Percentiles rank a stretch among this genome's conserved stretches.
Evolutionary conservation across 2,113 vertebrate genomes (phyloP).

Genomic region (Puffinus mauretanicus): DNA sequence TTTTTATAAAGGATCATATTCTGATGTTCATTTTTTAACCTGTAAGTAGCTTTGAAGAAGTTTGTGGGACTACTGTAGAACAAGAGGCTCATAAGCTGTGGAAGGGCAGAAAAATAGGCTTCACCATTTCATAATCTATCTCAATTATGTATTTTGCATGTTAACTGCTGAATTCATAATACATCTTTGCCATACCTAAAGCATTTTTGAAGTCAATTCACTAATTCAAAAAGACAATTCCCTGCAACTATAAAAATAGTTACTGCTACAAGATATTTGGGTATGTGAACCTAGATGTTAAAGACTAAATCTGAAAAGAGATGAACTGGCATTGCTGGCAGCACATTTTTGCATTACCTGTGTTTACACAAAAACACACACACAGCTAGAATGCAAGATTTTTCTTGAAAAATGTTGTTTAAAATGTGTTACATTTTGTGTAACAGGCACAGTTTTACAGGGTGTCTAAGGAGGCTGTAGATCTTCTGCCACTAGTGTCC

Average conservation of each 20-base stretch:
- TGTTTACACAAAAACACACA: neutral
- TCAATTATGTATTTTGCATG: neutral
- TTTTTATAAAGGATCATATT: neutral
- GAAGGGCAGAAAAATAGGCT: neutral
- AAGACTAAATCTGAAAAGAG: neutral
- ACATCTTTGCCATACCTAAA: neutral
- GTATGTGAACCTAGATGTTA: neutral
- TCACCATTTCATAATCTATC: neutral
- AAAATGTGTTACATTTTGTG: neutral
- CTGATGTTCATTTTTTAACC: neutral
- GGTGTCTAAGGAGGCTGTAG: neutral
- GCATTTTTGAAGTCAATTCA: neutral
- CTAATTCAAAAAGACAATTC: neutral
- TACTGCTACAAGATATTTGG: neutral
- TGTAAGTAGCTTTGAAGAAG: neutral
- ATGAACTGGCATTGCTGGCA: neutral
- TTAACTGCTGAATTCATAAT: neutral
- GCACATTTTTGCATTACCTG: neutral
- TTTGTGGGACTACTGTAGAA: neutral
- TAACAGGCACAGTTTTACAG: neutral
- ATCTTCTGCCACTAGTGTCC: neutral
- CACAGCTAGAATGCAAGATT: neutral
- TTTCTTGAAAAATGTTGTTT: neutral
- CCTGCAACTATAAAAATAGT: neutral
- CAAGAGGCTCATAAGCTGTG: neutral